Conservation (phyloP, 1,140 invertebrate species). For the Papilio machaon region DNA sequence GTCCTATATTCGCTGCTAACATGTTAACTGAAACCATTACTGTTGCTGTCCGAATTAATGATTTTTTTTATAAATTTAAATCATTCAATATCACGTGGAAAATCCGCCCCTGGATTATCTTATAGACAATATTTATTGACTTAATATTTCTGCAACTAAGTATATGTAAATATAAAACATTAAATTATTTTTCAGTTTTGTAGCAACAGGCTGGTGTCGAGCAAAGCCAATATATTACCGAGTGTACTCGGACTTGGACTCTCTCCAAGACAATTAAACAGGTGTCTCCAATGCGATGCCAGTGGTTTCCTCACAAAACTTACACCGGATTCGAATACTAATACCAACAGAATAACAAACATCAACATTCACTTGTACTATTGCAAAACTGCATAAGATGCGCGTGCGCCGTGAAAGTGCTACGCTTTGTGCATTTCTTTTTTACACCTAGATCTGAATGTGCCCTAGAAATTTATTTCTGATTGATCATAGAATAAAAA, state of each 20-base stretch:
- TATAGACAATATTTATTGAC: too few species aligned
- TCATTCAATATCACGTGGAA: too few species aligned
- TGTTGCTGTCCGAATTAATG: not conserved
- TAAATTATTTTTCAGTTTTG: not conserved
- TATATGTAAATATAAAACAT: not conserved
- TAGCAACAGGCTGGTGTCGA: slow-evolving; percentile 18
- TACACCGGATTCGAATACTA: slow-evolving; percentile 4
- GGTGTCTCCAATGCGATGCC: slow-evolving; percentile 14
- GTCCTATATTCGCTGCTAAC: not conserved
- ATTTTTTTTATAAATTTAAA: not conserved
- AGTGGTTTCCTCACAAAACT: slow-evolving; percentile 24
- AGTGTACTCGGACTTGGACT: slow-evolving; percentile 14
- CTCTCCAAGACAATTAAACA: slow-evolving; percentile 24
- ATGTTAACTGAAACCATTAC: not conserved
- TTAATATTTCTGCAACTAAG: too few species aligned
- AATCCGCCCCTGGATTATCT: too few species aligned
- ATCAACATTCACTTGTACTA: slow-evolving; percentile 49
- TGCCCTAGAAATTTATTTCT: slow-evolving; percentile 15
- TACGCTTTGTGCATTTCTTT: slow-evolving; percentile 55
- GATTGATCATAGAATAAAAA: not conserved
- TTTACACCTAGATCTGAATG: not conserved
- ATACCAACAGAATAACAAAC: slow-evolving; percentile 40
- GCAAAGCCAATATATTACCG: slow-evolving; percentile 10
- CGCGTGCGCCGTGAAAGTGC: slow-evolving; percentile 64
- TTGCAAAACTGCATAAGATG: slow-evolving; percentile 49